Base-by-base conservation (phyloP, 2,888 invertebrate genomes). In the Muscina levida region DNA sequence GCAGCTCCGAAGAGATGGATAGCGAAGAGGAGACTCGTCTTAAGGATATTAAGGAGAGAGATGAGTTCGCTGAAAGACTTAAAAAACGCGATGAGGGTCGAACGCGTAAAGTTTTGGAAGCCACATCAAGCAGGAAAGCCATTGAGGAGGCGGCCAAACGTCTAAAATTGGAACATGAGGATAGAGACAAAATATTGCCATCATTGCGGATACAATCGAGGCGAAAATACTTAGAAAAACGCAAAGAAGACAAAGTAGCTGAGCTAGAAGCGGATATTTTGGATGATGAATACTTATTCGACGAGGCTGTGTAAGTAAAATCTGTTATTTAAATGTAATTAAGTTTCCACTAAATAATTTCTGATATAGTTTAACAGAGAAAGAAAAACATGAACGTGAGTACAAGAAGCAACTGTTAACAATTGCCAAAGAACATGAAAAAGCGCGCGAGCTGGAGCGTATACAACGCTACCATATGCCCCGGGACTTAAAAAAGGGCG, bases 391-490 rank as follows among this genome's bases (percentile, higher is more conserved):
- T 85, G 97, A 98, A 83, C 92, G 97, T 42, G 94, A 95, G 77
- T 97, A 98, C 88, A 98, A 98, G 88, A 97, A 97, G 88, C 96
- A 96, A 82, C 92, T 99, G 57, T 91, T 99, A 17, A 93, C 95
- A 86, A 92, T 99, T 82, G 99, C 98, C 1, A 97, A 97, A 88
- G 97, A 98, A 89, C 98, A 99, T 94, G 97, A 98, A 88, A 94
- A 94, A 87, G 99, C 99, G 0, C 92, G 97, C 74, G 98, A 99
- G 88, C 91, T 98, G 78, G 98, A 98, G 91, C 95, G 96, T 88
- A 94, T 97, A 1, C 96, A 98, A 86, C 92, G 99, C 68, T 99
- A 99, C 91, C 96, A 95, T 85, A 98, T 99, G 95, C 98, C 98
- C 0, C 94, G 95, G 85, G 97, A 96, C 88, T 91, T 95, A 86